phyloP scores from a whole-genome alignment of 2,888 invertebrate genomes.

The Brachyopa scutellaris region DNA sequence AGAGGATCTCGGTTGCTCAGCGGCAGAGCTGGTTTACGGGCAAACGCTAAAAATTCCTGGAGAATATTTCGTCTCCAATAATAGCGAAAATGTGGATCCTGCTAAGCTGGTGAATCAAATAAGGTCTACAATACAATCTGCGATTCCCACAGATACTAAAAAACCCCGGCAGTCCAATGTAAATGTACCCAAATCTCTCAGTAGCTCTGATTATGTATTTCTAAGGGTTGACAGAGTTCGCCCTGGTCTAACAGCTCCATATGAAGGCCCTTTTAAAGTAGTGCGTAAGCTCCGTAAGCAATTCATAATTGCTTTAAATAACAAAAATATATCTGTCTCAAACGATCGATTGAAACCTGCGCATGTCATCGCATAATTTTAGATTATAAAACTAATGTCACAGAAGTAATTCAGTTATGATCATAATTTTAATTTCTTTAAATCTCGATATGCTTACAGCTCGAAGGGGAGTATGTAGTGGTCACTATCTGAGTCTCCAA shows the following conservation, averaged over 20 bases:
- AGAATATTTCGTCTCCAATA: constrained; percentile 1
- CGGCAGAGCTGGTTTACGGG: constrained; percentile 45
- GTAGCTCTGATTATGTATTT: constrained; percentile 17
- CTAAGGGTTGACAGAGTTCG: constrained; percentile 29
- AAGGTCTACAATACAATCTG: constrained; percentile 2
- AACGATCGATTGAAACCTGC: constrained; percentile 41
- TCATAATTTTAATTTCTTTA: not conserved
- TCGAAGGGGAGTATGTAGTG: constrained; percentile 7
- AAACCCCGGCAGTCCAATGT: not conserved
- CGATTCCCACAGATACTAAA: not conserved
- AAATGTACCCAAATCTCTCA: constrained; percentile 13
- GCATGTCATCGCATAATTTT: constrained; percentile 21
- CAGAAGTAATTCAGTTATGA: not conserved
- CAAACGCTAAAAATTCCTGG: constrained; percentile 23
- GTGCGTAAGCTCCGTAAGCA: constrained; percentile 22
- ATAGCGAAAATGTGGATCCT: not conserved
- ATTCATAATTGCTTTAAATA: constrained; percentile 2
- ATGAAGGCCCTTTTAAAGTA: constrained; percentile 44
- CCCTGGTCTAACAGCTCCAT: constrained; percentile 18
- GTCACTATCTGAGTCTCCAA: too few relatives aligned
- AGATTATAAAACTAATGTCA: not conserved
- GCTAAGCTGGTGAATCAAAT: not conserved
- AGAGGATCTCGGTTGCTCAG: constrained; percentile 18
- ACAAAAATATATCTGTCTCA: constrained; percentile 12
- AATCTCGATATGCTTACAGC: not conserved